These are phyloP conservation scores for Hybos culiciformis DNA, from an alignment of 2,888 invertebrate genomes.

Conservation along the genomic window DNA sequence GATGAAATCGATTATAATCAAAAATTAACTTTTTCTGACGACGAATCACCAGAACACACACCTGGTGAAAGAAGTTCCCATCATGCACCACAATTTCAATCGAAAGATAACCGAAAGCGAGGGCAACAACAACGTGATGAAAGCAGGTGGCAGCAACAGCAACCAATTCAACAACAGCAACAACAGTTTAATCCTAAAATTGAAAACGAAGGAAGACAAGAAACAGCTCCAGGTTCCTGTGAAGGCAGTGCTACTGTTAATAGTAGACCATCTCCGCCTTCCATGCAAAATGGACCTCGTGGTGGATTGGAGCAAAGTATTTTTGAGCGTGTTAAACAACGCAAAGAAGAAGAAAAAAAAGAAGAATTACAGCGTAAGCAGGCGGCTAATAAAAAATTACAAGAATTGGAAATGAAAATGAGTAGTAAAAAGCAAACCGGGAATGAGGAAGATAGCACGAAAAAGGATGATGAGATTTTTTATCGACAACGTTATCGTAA, in stretches of 20 bases:
- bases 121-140: slow-evolving; percentile 12
- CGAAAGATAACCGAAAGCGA: slow-evolving; percentile 12
- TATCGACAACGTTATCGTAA: slow-evolving; percentile 11
- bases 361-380: slow-evolving; percentile 51
- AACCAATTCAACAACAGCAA: slow-evolving; percentile 12
- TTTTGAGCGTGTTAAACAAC: slow-evolving; percentile 68
- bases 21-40: slow-evolving; percentile 88
- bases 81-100: slow-evolving; percentile 18
- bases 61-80: slow-evolving; percentile 12
- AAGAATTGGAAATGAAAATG: slow-evolving; percentile 52
- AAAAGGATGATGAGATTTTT: slow-evolving; percentile 3
- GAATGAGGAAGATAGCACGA: not conserved
- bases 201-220: slow-evolving; percentile 24
- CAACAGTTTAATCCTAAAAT: slow-evolving; percentile 19
- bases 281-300: no score
- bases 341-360: slow-evolving; percentile 81
- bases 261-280: slow-evolving; percentile 9
- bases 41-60: slow-evolving; percentile 44
- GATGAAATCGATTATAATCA: slow-evolving; percentile 92
- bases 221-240: slow-evolving; percentile 14
- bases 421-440: slow-evolving; percentile 10
- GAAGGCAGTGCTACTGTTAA: slow-evolving; percentile 11
- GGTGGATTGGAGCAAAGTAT: slow-evolving; percentile 56
- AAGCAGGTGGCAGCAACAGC: slow-evolving; percentile 11
- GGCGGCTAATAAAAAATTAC: slow-evolving; percentile 48